Base-by-base conservation (phyloP, 1,140 invertebrate genomes). In the Drosophila pseudoobscura region DNA sequence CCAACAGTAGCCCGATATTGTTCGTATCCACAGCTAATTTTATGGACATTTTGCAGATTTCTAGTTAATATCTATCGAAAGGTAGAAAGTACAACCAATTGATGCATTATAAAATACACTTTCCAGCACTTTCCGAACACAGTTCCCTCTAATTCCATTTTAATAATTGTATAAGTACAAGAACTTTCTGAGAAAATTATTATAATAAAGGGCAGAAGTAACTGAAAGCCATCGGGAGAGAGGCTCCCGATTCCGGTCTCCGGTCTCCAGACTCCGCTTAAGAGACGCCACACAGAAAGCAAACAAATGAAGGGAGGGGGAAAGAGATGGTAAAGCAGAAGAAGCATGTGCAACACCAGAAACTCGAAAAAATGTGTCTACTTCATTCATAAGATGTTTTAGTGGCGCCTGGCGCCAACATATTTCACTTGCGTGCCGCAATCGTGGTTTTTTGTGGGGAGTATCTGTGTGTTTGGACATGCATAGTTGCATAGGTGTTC, bases 341-440 rank as follows among this genome's bases (percentile, higher is more conserved):
- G 35, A 39, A 9, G 35, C 11, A 39, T 13, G 11, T 39, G 35
- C 35, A 39, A 11, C 35, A 39, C 11, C 11, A 39, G 11, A 11
- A 39, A 39, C 31, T 31, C 29, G 29, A 35, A 35, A 84, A 85
- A 85, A 85, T 85, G 83, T 87, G 83, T 82, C 82, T 85, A 85
- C 82, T 85, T 87, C 82, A 85, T 85, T 85, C 82, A 85, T 85
- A 87, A 85, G 82, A 85, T 85, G 78, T 85, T 85, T 85, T 85
- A 85, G 82, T 85, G 82, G 82, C 82, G 82, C 82, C 82, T 85
- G 82, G 82, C 82, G 82, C 82, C 82, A 85, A 87, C 82, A 85
- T 85, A 87, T 85, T 85, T 87, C 78, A 87, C 82, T 85, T 85
- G 82, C 82, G 82, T 85, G 82, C 77, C 70, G 74, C 82, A 80